Conservation (phyloP, 2,797 vertebrate genomes). For the Artibeus lituratus region DNA sequence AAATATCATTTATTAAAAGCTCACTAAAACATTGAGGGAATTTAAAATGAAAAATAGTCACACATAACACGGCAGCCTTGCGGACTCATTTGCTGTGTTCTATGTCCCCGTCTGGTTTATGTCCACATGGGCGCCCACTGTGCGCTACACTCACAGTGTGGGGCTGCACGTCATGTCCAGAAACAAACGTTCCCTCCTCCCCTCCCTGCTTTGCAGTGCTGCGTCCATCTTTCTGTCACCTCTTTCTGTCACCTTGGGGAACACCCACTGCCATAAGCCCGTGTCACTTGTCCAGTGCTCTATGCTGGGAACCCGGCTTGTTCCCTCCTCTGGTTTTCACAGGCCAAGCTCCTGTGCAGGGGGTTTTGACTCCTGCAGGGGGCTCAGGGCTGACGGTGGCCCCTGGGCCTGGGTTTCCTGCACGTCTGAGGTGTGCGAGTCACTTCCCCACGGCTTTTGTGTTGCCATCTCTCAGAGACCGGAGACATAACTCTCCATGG, state of each 20-base stretch:
- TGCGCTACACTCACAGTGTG: not conserved
- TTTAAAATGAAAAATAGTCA: not conserved
- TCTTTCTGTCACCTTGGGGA: not conserved
- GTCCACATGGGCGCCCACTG: no score
- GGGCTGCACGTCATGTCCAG: no score
- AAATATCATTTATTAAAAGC: not conserved
- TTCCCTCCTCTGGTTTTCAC: not conserved
- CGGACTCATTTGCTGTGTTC: not conserved
- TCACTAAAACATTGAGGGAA: not conserved
- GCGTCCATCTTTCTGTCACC: not conserved
- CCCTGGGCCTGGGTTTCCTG: accelerated
- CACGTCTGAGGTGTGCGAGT: not conserved
- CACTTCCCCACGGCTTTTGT: not conserved
- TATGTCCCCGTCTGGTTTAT: not conserved
- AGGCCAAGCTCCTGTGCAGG: not conserved
- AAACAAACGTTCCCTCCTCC: not conserved
- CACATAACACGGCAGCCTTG: not conserved
- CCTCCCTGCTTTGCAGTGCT: not conserved
- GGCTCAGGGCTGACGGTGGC: not conserved
- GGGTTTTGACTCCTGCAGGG: not conserved
- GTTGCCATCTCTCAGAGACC: not conserved
- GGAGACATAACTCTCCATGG: not conserved
- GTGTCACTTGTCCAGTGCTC: not conserved
- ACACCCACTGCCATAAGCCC: not conserved
- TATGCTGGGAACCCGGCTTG: not conserved